These are phyloP conservation scores for Griposia aprilina DNA, from an alignment of 2,888 invertebrate genomes.

Conservation along the genomic window DNA sequence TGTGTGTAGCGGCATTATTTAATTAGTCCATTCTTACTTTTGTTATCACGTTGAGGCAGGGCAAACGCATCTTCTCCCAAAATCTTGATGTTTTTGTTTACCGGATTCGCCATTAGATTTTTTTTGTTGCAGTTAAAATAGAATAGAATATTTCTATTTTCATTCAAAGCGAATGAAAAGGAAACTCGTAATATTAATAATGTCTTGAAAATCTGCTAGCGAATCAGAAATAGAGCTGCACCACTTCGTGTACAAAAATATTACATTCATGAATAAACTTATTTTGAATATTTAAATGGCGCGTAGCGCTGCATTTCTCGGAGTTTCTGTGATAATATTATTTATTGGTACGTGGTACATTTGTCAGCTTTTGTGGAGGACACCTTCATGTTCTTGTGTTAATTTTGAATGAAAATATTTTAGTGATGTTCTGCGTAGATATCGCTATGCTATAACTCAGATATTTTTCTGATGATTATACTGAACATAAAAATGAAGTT, in stretches of 20 bases:
- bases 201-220: constrained; percentile 18
- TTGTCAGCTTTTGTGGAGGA: constrained; percentile 27
- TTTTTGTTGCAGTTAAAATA: neutral
- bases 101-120: neutral
- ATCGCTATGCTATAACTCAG: no score
- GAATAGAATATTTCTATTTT: constrained; percentile 28
- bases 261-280: constrained; percentile 46
- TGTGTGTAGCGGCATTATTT: no score
- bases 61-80: neutral
- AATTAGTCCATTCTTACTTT: neutral
- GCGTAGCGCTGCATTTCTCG: constrained; percentile 36
- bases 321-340: constrained; percentile 13
- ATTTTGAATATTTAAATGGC: constrained; percentile 40
- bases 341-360: constrained; percentile 37
- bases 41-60: neutral
- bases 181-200: constrained; percentile 23
- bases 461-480: neutral
- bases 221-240: constrained; percentile 39
- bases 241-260: constrained; percentile 29
- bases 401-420: constrained; percentile 7
- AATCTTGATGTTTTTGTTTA: neutral
- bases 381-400: constrained; percentile 37
- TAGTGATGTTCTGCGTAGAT: constrained; percentile 18
- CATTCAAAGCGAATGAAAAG: constrained; percentile 19
- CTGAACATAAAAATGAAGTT: neutral